Evolutionary conservation across 2,888 invertebrate species (phyloP), one percentile per base, ranked within the genome.

Genomic region (Leptinotarsa peninsularis): DNA sequence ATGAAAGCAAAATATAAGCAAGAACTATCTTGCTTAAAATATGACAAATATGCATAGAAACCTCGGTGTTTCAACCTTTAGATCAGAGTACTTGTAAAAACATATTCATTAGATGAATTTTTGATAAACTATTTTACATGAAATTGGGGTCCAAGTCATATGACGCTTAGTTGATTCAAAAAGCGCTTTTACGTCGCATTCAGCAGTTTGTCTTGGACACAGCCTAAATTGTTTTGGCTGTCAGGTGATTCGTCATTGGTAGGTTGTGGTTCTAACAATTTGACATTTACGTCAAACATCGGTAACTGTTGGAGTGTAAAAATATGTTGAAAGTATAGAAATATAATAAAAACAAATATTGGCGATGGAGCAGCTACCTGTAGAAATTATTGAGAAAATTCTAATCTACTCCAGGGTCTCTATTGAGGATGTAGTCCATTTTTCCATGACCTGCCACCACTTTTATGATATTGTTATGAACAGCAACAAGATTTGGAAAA

Each of bases 401-500:
- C 78, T 87, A 76, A 83, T 78, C 14, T 76, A 79, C 72, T 75
- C 81, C 17, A 81, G 76, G 67, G 76, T 88, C 73, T 82, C 78
- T 13, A 81, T 87, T 50, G 80, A 83, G 80, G 92, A 92, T 84
- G 88, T 91, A 63, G 75, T 90, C 17, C 89, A 88, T 82, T 90
- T 92, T 81, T 88, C 90, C 23, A 81, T 87, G 69, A 90, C 91
- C 21, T 92, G 91, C 85, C 90, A 89, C 81, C 88, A 88, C 54
- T 90, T 90, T 74, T 85, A 90, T 80, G 86, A 88, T 75, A 82
- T 90, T 70, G 86, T 92, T 2, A 86, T 85, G 66, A 88, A 88
- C 67, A 89, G 88, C 79, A 89, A 89, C 79, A 86, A 87, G 78
- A 84, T 90, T 17, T 91, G 91, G 91, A 89, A 87, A 78, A 86